Conservation (phyloP, 37 sponge, comb jelly and placozoan genomes). For the Aplysina aerophoba region DNA sequence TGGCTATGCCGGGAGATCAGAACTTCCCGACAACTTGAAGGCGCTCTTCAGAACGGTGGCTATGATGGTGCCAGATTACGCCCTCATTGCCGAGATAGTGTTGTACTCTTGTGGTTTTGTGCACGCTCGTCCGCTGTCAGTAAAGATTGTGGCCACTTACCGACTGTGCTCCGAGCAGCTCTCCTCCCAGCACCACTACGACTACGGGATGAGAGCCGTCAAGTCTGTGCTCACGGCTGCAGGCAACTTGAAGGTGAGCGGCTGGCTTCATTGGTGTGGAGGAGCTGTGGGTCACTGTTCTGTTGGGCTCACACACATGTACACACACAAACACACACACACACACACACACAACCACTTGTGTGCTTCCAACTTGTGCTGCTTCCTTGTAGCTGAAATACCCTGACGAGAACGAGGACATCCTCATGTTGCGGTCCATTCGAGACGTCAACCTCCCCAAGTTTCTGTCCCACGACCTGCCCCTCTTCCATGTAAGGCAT, state of each 20-base stretch:
- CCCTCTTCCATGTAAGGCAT: constrained; percentile 71
- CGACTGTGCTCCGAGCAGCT: constrained; percentile 99
- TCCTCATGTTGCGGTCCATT: constrained; percentile 94
- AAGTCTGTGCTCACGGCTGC: constrained; percentile 99
- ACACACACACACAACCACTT: too few relatives aligned
- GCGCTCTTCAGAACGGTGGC: constrained; percentile 99
- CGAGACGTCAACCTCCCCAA: constrained; percentile 98
- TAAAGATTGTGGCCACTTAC: constrained; percentile 99
- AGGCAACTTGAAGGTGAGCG: constrained; percentile 90
- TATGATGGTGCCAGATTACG: constrained; percentile 99
- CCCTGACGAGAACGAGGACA: constrained; percentile 97
- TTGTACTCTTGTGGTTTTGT: constrained; percentile 99
- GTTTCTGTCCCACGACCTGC: constrained; percentile 95
- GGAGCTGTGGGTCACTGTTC: too few relatives aligned
- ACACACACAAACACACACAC: too few relatives aligned
- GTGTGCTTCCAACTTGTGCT: background rate
- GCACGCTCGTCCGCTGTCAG: constrained; percentile 96
- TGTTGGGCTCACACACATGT: too few relatives aligned
- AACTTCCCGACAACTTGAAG: constrained; percentile 97
- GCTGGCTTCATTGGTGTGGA: too few relatives aligned
- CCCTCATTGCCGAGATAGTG: constrained; percentile 98
- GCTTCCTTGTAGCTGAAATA: constrained; percentile 77
- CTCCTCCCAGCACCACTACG: constrained; percentile 98
- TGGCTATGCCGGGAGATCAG: constrained; percentile 99
- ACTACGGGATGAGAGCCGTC: constrained; percentile 99